Percentiles rank a stretch among this genome's conserved stretches.
Conservation (phyloP, 2,113 vertebrate species). For the Caretta caretta region DNA sequence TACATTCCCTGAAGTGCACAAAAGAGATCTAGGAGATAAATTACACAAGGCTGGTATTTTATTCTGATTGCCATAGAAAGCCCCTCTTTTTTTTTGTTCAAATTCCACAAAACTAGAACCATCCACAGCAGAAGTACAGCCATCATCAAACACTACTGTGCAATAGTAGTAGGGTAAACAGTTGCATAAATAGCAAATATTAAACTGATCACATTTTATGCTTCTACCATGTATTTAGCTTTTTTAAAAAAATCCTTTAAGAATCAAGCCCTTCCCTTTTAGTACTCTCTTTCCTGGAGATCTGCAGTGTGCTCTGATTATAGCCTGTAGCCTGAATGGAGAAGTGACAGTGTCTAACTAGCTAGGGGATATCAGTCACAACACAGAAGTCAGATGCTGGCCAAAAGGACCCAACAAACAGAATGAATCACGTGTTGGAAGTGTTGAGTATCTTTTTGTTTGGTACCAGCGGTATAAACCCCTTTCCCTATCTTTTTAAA, state of each 20-base stretch:
- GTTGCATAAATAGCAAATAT: neutral
- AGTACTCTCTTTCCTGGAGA: neutral
- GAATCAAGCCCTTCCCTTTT: neutral
- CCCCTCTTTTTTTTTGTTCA: neutral
- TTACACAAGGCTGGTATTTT: accelerated
- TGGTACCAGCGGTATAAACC: slow-evolving; percentile 19
- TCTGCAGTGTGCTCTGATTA: neutral
- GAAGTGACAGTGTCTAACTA: slow-evolving; percentile 38
- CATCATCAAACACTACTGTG: neutral
- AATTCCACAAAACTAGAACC: neutral
- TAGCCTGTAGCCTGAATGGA: slow-evolving; percentile 45
- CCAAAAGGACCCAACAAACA: slow-evolving; percentile 43
- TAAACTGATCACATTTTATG: neutral
- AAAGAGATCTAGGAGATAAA: neutral
- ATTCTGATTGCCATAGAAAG: neutral
- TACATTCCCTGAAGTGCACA: neutral
- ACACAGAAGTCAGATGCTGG: neutral
- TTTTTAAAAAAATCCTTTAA: neutral
- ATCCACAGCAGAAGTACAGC: neutral
- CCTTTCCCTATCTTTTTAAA: slow-evolving; percentile 2
- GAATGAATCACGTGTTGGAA: slow-evolving; percentile 40
- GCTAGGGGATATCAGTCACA: slow-evolving; percentile 48
- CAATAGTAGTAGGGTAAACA: neutral
- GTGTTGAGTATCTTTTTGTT: slow-evolving; percentile 35
- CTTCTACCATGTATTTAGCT: neutral